phyloP scores from a whole-genome alignment of 2,888 invertebrate genomes.

The Tethea ocularis region DNA sequence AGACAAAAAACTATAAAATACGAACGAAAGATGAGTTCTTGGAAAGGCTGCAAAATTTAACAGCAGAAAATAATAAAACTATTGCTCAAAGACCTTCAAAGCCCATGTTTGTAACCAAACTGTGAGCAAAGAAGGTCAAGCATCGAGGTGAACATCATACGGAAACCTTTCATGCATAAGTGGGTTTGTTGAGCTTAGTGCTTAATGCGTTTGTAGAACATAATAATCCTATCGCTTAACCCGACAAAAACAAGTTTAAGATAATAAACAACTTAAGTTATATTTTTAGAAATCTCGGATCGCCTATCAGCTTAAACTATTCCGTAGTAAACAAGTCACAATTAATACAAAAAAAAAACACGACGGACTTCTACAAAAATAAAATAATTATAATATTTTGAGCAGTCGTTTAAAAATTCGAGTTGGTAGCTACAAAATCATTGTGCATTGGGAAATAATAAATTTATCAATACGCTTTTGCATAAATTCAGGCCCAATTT shows the following conservation, averaged over 20 bases:
- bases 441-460: too few species aligned
- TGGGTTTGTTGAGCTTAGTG: neutral
- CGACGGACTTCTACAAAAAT: too few species aligned
- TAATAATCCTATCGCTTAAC: neutral
- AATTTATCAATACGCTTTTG: neutral
- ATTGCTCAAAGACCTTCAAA: neutral
- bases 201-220: neutral
- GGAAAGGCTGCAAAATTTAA: neutral
- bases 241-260: neutral
- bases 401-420: too few species aligned
- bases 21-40: neutral
- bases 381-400: too few species aligned
- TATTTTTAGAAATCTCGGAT: too few species aligned
- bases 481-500: neutral
- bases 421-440: too few species aligned
- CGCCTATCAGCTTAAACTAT: too few species aligned
- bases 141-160: slow-evolving; percentile 1
- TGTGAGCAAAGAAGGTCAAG: neutral
- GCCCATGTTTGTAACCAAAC: neutral
- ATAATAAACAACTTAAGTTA: neutral
- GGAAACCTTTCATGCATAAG: slow-evolving; percentile 1
- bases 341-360: too few species aligned
- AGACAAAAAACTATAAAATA: neutral
- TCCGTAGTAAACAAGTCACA: too few species aligned
- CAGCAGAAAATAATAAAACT: neutral